Evolutionary conservation across 1,140 invertebrate genomes (phyloP), one percentile per base, ranked within the genome.

Genomic region (Cepaea nemoralis): DNA sequence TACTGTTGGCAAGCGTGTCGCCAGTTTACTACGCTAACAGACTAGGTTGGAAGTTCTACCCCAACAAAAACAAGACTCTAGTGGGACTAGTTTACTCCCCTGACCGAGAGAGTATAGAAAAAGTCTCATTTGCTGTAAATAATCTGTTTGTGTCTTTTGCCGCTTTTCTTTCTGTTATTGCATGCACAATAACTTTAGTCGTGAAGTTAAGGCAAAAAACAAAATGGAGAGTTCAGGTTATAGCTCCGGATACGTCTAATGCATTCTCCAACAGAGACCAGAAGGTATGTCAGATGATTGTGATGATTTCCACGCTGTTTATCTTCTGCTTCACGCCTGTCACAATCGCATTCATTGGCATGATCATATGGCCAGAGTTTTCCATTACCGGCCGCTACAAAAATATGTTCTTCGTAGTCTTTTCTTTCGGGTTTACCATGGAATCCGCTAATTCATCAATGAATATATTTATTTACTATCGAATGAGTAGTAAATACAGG

Each of bases 271-370:
- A 14, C 3, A 5, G 45, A 8, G 40, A 75, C 37, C 19, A 48
- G 33, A 75, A 75, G n/a, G n/a, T n/a, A n/a, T n/a, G n/a, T n/a
- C n/a, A n/a, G n/a, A n/a, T n/a, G n/a, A n/a, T n/a, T n/a, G 33
- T 37, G 19, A 40, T 75, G 22, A 75, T 75, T 27, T 42, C 73
- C 6, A 50, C 27, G 12, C 37, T 75, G 19, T 75, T 75, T 42
- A 42, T 75, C 12, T n/a, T 45, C 8, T 75, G 73, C 27, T 75
- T 48, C 27, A 24, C 27, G 2, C 73, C 73, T n/a, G n/a, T n/a
- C n/a, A n/a, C n/a, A n/a, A n/a, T n/a, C n/a, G n/a, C n/a, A n/a
- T n/a, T n/a, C n/a, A n/a, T n/a, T n/a, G n/a, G n/a, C n/a, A n/a
- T n/a, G n/a, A n/a, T n/a, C n/a, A n/a, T n/a, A n/a, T n/a, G n/a